Conservation (phyloP, 2,797 vertebrate genomes). For the Peromyscus attwateri region DNA sequence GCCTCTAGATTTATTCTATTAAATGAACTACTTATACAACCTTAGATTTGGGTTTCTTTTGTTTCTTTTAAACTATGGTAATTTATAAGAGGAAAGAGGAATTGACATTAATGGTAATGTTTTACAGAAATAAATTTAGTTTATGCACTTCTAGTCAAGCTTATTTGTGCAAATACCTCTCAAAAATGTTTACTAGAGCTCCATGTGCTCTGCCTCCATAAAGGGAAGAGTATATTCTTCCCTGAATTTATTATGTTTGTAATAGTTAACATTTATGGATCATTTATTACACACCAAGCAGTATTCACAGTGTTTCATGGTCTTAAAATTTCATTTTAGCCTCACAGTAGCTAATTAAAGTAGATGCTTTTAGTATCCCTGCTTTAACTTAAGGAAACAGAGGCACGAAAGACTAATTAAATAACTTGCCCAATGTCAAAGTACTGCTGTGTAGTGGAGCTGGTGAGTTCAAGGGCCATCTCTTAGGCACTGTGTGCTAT, state of each 20-base stretch:
- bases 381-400: slow-evolving; percentile 22
- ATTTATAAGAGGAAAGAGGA: slow-evolving; percentile 28
- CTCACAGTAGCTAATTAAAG: background rate
- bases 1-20: slow-evolving; percentile 50
- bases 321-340: slow-evolving; percentile 34
- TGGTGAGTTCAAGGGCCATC: too few relatives aligned
- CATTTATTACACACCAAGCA: background rate
- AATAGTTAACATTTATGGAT: slow-evolving; percentile 49
- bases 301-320: slow-evolving; percentile 42
- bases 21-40: slow-evolving; percentile 27
- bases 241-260: slow-evolving; percentile 17
- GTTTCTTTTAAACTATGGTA: background rate
- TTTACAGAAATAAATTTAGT: slow-evolving; percentile 37
- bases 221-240: background rate
- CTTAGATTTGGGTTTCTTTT: slow-evolving; percentile 58
- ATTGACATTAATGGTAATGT: background rate
- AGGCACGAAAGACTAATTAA: background rate
- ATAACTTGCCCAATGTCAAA: background rate
- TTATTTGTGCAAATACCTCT: slow-evolving; percentile 51
- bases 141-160: slow-evolving; percentile 51
- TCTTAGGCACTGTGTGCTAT: accelerated
- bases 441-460: background rate
- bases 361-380: background rate
- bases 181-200: slow-evolving; percentile 46
- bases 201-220: slow-evolving; percentile 14